phyloP scores from a whole-genome alignment of 2,888 invertebrate genomes.

The Heteromurus nitidus region DNA sequence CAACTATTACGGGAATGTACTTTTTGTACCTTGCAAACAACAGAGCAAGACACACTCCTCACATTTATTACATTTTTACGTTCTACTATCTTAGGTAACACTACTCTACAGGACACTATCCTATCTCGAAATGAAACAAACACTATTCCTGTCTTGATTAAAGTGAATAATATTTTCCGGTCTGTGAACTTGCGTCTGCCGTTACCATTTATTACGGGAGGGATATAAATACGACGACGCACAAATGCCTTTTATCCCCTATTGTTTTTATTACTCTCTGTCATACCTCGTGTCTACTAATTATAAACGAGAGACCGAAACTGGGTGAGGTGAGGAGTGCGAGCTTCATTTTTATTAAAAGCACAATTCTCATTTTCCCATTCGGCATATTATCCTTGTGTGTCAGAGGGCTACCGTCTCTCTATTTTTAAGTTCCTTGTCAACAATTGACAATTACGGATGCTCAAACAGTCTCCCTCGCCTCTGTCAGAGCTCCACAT shows the following conservation, averaged over 20 bases:
- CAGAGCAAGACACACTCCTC: not conserved
- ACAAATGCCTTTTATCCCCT: not conserved
- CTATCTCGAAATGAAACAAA: no score
- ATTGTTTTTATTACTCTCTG: not conserved
- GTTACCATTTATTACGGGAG: not conserved
- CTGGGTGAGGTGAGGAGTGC: slow-evolving; percentile 15
- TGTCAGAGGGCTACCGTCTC: not conserved
- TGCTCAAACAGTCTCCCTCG: not conserved
- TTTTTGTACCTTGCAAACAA: not conserved
- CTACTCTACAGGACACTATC: not conserved
- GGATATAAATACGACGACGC: not conserved
- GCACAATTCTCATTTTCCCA: not conserved
- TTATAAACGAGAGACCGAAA: slow-evolving; percentile 38
- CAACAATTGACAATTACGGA: no score
- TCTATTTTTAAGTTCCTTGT: not conserved
- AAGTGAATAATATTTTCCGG: slow-evolving; percentile 54
- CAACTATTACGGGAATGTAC: not conserved
- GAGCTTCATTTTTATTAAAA: not conserved
- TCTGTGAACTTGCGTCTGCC: slow-evolving; percentile 47
- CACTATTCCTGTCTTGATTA: slow-evolving; percentile 38
- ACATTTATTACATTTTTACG: no score
- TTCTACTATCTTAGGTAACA: slow-evolving; percentile 23
- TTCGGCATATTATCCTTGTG: not conserved
- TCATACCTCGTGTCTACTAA: slow-evolving; percentile 13
- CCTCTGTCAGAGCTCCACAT: not conserved